Percentiles rank a stretch among this genome's conserved stretches.
Evolutionary conservation across 2,113 vertebrate species (phyloP).

Genomic region (Noturus placidus): DNA sequence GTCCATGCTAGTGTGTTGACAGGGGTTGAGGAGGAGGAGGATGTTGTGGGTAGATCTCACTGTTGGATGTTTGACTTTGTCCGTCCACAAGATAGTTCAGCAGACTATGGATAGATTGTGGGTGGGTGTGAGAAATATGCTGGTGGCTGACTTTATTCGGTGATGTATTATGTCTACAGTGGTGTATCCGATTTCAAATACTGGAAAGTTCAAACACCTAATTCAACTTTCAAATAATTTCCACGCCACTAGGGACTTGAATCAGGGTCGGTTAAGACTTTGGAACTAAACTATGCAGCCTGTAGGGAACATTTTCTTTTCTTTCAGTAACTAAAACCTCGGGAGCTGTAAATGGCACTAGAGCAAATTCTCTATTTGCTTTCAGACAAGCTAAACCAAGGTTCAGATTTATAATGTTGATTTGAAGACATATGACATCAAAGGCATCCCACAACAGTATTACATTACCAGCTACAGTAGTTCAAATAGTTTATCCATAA

Average conservation of each 20-base stretch:
- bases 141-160: not conserved
- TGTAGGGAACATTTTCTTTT: not conserved
- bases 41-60: not conserved
- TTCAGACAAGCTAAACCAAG: not conserved
- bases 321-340: not conserved
- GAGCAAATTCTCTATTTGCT: not conserved
- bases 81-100: not conserved
- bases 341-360: not conserved
- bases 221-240: not conserved
- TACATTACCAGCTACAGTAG: not conserved
- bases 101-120: constrained; percentile 7
- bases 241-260: not conserved
- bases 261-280: not conserved
- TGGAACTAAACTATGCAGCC: not conserved
- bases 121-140: constrained; percentile 1
- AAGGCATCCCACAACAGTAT: not conserved
- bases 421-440: not conserved
- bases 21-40: not conserved
- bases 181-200: not conserved
- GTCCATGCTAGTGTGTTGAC: not conserved
- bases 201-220: not conserved
- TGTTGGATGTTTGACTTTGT: constrained; percentile 15
- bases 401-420: not conserved
- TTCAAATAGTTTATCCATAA: not conserved
- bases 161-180: constrained; percentile 1